Conservation (phyloP, 2,888 invertebrate genomes). For the Cylloceria caligata region DNA sequence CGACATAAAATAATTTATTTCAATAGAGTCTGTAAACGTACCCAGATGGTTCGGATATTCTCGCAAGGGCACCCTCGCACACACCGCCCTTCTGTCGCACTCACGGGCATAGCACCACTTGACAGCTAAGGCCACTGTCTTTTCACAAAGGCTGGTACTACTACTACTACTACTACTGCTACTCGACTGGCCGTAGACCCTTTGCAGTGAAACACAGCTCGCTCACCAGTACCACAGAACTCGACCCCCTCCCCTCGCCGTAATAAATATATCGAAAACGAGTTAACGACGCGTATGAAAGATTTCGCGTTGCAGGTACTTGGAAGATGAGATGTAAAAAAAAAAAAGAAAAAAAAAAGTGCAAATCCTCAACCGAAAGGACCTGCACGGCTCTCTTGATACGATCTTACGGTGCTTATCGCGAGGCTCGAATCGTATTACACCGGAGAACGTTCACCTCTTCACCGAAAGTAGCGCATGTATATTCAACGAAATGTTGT, state of each 20-base stretch:
- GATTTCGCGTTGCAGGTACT: conserved; percentile 8
- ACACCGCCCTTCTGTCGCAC: conserved; percentile 65
- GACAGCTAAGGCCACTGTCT: conserved; percentile 74
- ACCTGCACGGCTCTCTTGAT: too few relatives aligned
- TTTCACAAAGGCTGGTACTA: conserved; percentile 71
- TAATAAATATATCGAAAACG: conserved; percentile 29
- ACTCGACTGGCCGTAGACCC: conserved; percentile 31
- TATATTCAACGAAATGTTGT: background rate
- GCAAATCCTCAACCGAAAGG: too few relatives aligned
- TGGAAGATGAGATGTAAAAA: background rate
- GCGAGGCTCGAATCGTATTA: conserved; percentile 2
- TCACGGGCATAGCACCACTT: conserved; percentile 67
- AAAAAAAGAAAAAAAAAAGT: background rate
- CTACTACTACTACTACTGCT: conserved; percentile 46
- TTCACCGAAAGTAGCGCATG: background rate
- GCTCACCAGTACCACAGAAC: conserved; percentile 33
- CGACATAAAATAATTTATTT: conserved; percentile 21
- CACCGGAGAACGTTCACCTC: conserved; percentile 32
- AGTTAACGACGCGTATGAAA: conserved; percentile 17
- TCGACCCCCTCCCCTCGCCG: conserved; percentile 15
- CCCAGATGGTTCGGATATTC: conserved; percentile 54
- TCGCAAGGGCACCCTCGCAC: conserved; percentile 55
- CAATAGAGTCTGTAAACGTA: background rate
- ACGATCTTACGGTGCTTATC: conserved; percentile 13
- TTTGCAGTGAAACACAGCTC: conserved; percentile 30